These are phyloP conservation scores for Notothenia coriiceps DNA, from an alignment of 2,113 vertebrate species.

Conservation along the genomic window DNA sequence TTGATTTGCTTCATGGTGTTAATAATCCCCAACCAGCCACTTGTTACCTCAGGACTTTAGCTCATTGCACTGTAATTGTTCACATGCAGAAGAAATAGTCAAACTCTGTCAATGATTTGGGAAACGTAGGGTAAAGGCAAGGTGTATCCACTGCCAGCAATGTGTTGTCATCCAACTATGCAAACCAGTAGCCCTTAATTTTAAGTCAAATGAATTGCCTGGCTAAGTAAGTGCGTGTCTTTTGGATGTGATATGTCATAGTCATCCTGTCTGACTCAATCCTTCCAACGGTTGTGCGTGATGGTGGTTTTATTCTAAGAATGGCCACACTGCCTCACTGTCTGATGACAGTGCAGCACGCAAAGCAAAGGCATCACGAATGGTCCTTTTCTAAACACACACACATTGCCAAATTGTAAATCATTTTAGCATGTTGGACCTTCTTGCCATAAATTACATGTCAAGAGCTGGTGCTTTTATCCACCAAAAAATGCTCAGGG, in stretches of 20 bases:
- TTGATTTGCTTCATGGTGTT: slow-evolving; percentile 50
- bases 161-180: neutral
- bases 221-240: slow-evolving; percentile 26
- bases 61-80: slow-evolving; percentile 27
- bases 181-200: neutral
- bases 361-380: slow-evolving; percentile 40
- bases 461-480: neutral
- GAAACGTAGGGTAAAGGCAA: neutral
- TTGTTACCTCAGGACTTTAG: slow-evolving; percentile 34
- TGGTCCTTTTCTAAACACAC: slow-evolving; percentile 38
- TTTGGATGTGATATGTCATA: slow-evolving; percentile 46
- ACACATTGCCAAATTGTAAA: slow-evolving; percentile 25
- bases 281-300: slow-evolving; percentile 37
- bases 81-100: slow-evolving; percentile 12
- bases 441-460: neutral
- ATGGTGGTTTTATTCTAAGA: slow-evolving; percentile 43
- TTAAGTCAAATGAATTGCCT: slow-evolving; percentile 28
- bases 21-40: slow-evolving; percentile 33
- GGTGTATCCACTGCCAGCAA: neutral
- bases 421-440: slow-evolving; percentile 45
- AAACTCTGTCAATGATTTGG: slow-evolving; percentile 1
- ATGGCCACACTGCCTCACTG: slow-evolving; percentile 54
- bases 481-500: neutral
- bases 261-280: slow-evolving; percentile 59
- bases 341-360: slow-evolving; percentile 56